phyloP scores from a whole-genome alignment of 2,113 vertebrate species.

The Coreoperca whiteheadi region DNA sequence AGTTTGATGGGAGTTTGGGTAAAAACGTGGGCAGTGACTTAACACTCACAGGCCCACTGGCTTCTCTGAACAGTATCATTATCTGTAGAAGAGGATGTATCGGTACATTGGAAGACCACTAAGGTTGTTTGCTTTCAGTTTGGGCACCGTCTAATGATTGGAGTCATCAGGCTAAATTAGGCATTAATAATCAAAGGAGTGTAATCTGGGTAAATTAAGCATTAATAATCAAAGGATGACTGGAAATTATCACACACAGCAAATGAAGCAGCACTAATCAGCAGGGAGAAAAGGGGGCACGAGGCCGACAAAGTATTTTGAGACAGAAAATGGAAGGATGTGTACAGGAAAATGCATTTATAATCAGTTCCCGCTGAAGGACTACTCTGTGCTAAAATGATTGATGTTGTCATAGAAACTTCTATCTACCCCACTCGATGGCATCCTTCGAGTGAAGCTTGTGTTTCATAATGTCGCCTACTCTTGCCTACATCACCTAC shows the following conservation, averaged over 20 bases:
- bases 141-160: slow-evolving; percentile 76
- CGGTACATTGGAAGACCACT: slow-evolving; percentile 70
- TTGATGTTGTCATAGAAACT: slow-evolving; percentile 79
- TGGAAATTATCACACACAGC: slow-evolving; percentile 79
- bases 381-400: slow-evolving; percentile 56
- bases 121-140: slow-evolving; percentile 80
- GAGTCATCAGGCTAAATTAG: slow-evolving; percentile 83
- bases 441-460: slow-evolving; percentile 51
- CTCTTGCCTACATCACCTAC: slow-evolving; percentile 75
- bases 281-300: slow-evolving; percentile 62
- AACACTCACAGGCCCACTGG: slow-evolving; percentile 48
- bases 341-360: slow-evolving; percentile 49
- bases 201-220: slow-evolving; percentile 85
- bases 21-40: slow-evolving; percentile 71
- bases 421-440: slow-evolving; percentile 51
- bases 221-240: slow-evolving; percentile 84
- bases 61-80: slow-evolving; percentile 73
- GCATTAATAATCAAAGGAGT: slow-evolving; percentile 85
- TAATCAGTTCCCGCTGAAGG: slow-evolving; percentile 63
- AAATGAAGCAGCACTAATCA: slow-evolving; percentile 82
- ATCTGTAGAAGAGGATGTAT: slow-evolving; percentile 67
- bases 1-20: slow-evolving; percentile 80
- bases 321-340: slow-evolving; percentile 62
- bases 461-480: slow-evolving; percentile 65
- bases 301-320: slow-evolving; percentile 63